These are phyloP conservation scores for Hydractinia symbiolongicarpus DNA, from an alignment of 30 jellyfish, hydroid and myxozoan genomes.

Conservation along the genomic window DNA sequence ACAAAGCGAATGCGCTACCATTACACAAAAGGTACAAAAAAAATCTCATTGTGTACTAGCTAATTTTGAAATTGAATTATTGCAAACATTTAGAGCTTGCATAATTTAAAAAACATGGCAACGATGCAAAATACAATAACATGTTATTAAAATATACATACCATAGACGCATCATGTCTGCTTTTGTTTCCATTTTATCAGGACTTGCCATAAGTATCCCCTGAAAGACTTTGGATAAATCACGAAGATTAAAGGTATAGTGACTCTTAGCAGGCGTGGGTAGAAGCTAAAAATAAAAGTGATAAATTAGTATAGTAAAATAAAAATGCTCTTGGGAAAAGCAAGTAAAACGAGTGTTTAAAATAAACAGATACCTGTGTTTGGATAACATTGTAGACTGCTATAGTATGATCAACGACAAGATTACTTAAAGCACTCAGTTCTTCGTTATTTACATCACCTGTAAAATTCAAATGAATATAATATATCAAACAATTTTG, in stretches of 20 bases:
- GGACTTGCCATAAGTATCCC: conserved; percentile 79
- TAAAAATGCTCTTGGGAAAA: neutral
- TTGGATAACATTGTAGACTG: conserved; percentile 76
- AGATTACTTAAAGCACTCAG: conserved; percentile 42
- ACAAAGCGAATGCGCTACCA: too few relatives aligned
- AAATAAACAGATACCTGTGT: conserved; percentile 53
- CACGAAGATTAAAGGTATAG: conserved; percentile 84
- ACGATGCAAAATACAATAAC: neutral
- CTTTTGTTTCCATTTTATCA: conserved; percentile 62
- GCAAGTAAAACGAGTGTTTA: neutral
- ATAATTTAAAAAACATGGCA: neutral
- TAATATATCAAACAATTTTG: too few relatives aligned
- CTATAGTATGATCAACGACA: conserved; percentile 76
- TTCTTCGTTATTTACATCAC: conserved; percentile 44
- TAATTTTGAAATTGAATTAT: too few relatives aligned
- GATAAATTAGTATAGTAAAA: neutral
- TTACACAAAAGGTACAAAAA: too few relatives aligned
- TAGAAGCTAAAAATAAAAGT: conserved; percentile 33
- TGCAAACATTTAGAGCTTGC: too few relatives aligned
- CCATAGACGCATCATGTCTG: conserved; percentile 82
- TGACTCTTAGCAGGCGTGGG: conserved; percentile 98
- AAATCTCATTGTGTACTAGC: too few relatives aligned
- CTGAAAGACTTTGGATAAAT: conserved; percentile 85
- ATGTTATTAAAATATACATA: neutral
- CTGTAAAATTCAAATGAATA: conserved; percentile 24